Evolutionary conservation across 2,888 invertebrate species (phyloP).

Genomic region (Ypsolopha sequella): DNA sequence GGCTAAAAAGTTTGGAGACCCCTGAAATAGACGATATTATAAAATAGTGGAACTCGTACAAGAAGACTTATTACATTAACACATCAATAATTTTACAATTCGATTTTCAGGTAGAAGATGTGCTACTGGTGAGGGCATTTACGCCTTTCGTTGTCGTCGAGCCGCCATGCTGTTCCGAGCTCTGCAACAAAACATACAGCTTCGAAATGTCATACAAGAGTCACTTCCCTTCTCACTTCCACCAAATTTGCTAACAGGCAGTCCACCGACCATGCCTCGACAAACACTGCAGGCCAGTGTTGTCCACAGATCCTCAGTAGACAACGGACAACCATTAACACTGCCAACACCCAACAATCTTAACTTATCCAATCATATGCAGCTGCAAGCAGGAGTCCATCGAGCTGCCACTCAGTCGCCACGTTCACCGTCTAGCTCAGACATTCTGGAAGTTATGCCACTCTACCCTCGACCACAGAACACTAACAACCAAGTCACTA

Average conservation of each 20-base stretch:
- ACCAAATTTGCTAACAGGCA: slow-evolving; percentile 24
- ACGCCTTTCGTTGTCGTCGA: slow-evolving; percentile 90
- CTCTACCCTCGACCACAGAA: slow-evolving; percentile 51
- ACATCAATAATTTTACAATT: neutral
- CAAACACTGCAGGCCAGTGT: slow-evolving; percentile 56
- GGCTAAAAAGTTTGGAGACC: no score
- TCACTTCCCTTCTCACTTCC: slow-evolving; percentile 47
- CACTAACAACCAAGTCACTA: slow-evolving; percentile 53
- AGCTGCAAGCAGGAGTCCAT: slow-evolving; percentile 7
- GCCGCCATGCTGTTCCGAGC: slow-evolving; percentile 90
- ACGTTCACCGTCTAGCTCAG: slow-evolving; percentile 66
- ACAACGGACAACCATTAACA: slow-evolving; percentile 41
- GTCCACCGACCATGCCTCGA: slow-evolving; percentile 44
- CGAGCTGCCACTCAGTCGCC: slow-evolving; percentile 31
- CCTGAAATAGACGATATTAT: no score
- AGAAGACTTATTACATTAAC: no score
- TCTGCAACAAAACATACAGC: slow-evolving; percentile 87
- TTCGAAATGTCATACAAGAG: slow-evolving; percentile 62
- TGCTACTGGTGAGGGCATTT: slow-evolving; percentile 94
- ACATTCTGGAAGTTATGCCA: slow-evolving; percentile 67
- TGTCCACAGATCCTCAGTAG: slow-evolving; percentile 53
- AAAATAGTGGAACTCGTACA: no score
- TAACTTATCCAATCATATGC: slow-evolving; percentile 23
- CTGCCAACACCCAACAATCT: slow-evolving; percentile 25
- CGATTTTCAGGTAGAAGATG: slow-evolving; percentile 77